Evolutionary conservation across 2,888 invertebrate species (phyloP).

Genomic region (Aspidapion aeneum): DNA sequence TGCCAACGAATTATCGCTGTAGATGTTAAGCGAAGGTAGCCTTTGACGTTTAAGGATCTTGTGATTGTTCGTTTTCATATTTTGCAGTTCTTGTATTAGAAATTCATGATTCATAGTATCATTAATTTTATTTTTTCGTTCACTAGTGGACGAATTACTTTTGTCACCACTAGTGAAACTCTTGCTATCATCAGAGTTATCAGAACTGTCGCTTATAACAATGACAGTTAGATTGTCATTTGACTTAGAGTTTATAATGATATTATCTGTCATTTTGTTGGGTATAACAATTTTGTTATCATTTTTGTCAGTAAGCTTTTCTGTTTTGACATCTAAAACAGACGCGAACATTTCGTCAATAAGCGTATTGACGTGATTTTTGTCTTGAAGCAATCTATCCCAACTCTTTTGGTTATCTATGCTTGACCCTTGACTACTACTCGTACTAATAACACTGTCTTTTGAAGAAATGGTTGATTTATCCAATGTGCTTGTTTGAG

Average conservation of each 20-base stretch:
- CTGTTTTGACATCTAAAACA: constrained; percentile 39
- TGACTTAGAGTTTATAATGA: constrained; percentile 29
- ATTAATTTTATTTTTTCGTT: constrained; percentile 37
- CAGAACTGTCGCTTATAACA: constrained; percentile 25
- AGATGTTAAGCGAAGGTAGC: constrained; percentile 39
- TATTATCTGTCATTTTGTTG: constrained; percentile 22
- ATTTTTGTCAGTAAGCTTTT: constrained; percentile 21
- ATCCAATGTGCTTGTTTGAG: constrained; percentile 22
- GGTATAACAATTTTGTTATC: constrained; percentile 26
- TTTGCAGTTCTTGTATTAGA: constrained; percentile 66
- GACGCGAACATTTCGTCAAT: constrained; percentile 47
- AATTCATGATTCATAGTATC: constrained; percentile 60
- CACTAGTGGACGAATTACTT: constrained; percentile 13
- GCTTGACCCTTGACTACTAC: constrained; percentile 17
- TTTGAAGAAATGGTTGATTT: constrained; percentile 16
- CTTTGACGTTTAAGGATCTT: constrained; percentile 41
- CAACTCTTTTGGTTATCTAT: constrained; percentile 25
- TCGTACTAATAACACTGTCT: constrained; percentile 11
- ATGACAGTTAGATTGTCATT: constrained; percentile 26
- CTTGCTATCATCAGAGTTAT: constrained; percentile 4
- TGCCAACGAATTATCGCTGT: constrained; percentile 29
- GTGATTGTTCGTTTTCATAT: constrained; percentile 54
- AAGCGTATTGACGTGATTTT: constrained; percentile 45
- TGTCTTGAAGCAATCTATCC: constrained; percentile 38
- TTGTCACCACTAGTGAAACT: constrained; percentile 1